A percentile compares a stretch with the other conserved stretches of the same genome.
Evolutionary conservation across 1,140 invertebrate genomes (phyloP).

Genomic region (Dermatophagoides farinae): DNA sequence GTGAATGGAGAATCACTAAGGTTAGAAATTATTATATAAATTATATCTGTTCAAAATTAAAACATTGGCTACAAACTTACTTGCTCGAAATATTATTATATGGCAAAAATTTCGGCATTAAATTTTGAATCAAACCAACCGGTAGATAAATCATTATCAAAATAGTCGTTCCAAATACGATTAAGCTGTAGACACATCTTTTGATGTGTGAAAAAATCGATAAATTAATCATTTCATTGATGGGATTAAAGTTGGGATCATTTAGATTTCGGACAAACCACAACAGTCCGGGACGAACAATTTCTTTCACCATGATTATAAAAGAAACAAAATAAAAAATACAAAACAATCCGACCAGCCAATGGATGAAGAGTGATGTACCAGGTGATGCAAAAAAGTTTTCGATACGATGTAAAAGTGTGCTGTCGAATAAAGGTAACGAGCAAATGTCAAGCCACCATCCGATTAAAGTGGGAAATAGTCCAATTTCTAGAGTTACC

Average conservation of each 20-base stretch:
- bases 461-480: slow-evolving; percentile 85
- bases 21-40: slow-evolving; percentile 38
- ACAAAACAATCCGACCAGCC: slow-evolving; percentile 98
- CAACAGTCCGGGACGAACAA: slow-evolving; percentile 77
- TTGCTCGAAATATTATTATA: slow-evolving; percentile 55
- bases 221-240: slow-evolving; percentile 95
- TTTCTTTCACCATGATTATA: slow-evolving; percentile 73
- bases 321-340: slow-evolving; percentile 99
- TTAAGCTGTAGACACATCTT: slow-evolving; percentile 68
- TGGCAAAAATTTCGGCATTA: slow-evolving; percentile 70
- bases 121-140: slow-evolving; percentile 57
- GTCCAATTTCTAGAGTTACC: slow-evolving; percentile 82
- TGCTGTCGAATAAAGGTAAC: slow-evolving; percentile 78
- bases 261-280: slow-evolving; percentile 95
- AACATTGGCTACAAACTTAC: slow-evolving; percentile 23
- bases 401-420: slow-evolving; percentile 48
- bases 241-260: slow-evolving; percentile 96
- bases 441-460: slow-evolving; percentile 99
- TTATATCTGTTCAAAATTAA: background rate
- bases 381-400: slow-evolving; percentile 72
- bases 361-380: slow-evolving; percentile 93
- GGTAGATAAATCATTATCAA: slow-evolving; percentile 90
- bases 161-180: slow-evolving; percentile 88
- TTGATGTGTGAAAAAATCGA: slow-evolving; percentile 74
- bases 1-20: slow-evolving; percentile 58